phyloP scores from a whole-genome alignment of 2,888 invertebrate species.

The Gordius sp. region DNA sequence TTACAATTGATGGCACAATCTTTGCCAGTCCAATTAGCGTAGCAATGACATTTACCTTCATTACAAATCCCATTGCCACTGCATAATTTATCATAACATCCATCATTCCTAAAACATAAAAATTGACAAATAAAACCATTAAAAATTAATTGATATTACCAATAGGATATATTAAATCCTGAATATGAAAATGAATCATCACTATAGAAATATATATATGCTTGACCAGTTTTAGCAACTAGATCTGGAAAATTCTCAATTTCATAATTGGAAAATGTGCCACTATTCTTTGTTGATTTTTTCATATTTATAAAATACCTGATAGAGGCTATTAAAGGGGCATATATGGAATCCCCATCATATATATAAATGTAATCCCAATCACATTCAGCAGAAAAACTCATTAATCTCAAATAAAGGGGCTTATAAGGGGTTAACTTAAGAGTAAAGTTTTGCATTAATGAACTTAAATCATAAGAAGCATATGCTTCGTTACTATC shows the following conservation, averaged over 20 bases:
- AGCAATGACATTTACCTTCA: not conserved
- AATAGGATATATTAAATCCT: slow-evolving; percentile 2
- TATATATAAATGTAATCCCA: slow-evolving; percentile 4
- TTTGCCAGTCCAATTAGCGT: not conserved
- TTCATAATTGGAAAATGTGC: not conserved
- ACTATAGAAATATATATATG: not conserved
- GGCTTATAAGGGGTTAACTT: not conserved
- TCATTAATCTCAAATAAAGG: not conserved
- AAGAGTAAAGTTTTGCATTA: too few relatives aligned
- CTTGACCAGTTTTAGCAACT: not conserved
- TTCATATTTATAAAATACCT: not conserved
- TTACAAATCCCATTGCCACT: not conserved
- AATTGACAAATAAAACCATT: too few relatives aligned
- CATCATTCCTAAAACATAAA: too few relatives aligned
- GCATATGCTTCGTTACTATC: too few relatives aligned
- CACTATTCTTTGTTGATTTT: slow-evolving; percentile 1
- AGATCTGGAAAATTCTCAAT: slow-evolving; percentile 4
- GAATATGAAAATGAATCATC: slow-evolving; percentile 3
- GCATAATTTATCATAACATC: not conserved
- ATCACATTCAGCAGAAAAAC: slow-evolving; percentile 7
- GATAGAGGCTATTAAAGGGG: not conserved
- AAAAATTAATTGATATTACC: slow-evolving; percentile 14
- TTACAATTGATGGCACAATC: not conserved
- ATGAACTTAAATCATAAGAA: too few relatives aligned
- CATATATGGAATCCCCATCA: slow-evolving; percentile 10